phyloP scores from a whole-genome alignment of 2,797 vertebrate genomes.

The Oreortyx pictus region DNA sequence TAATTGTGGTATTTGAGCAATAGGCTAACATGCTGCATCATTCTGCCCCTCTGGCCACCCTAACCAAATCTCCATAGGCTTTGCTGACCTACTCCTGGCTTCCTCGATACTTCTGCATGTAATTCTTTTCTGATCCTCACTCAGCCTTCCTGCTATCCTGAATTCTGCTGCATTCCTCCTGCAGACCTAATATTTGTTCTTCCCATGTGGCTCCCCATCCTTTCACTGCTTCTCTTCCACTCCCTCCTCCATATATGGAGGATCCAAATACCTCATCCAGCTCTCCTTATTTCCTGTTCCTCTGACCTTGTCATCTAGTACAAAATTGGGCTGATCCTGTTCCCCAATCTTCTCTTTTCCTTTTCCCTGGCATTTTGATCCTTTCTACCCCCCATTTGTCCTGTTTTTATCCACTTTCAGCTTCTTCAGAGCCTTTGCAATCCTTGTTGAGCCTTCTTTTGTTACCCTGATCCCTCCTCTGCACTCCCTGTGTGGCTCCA shows the following conservation, averaged over 20 bases:
- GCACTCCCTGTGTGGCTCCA: slow-evolving; percentile 66
- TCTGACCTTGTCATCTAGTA: slow-evolving; percentile 21
- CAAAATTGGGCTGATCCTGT: slow-evolving; percentile 36
- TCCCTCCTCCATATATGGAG: not conserved
- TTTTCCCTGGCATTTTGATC: slow-evolving; percentile 39
- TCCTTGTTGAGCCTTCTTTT: slow-evolving; percentile 71
- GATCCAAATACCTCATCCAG: not conserved
- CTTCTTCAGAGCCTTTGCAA: slow-evolving; percentile 50
- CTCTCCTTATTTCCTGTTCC: slow-evolving; percentile 10
- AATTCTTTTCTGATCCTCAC: slow-evolving; percentile 41
- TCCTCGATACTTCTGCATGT: not conserved
- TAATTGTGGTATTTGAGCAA: not conserved
- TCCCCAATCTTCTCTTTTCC: slow-evolving; percentile 33
- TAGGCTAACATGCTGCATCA: not conserved
- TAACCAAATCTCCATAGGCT: slow-evolving; percentile 42
- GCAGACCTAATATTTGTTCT: not conserved
- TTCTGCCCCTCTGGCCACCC: not conserved
- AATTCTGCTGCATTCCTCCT: not conserved
- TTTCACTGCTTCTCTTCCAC: slow-evolving; percentile 1
- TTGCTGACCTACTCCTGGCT: slow-evolving; percentile 28
- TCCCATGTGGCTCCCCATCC: not conserved
- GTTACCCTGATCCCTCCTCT: slow-evolving; percentile 63
- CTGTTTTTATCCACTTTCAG: slow-evolving; percentile 65
- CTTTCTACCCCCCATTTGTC: slow-evolving; percentile 62
- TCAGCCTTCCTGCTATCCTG: slow-evolving; percentile 35